A percentile compares a stretch with the other conserved stretches of the same genome.
Evolutionary conservation across 2,113 vertebrate genomes (phyloP).

Genomic region (Xenopus borealis): DNA sequence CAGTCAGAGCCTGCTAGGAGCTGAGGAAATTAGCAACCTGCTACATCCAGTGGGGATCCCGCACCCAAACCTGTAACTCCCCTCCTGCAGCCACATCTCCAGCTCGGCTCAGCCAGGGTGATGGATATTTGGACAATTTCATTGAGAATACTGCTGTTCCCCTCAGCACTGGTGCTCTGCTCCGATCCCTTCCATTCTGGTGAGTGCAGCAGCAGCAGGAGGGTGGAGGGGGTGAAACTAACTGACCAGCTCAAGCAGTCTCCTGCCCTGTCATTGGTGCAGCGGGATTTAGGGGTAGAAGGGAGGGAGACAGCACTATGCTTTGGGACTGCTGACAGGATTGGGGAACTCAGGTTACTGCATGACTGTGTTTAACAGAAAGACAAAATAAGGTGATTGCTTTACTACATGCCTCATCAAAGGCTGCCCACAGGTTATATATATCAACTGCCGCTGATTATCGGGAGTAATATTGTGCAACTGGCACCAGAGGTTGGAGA

Average conservation of each 20-base stretch:
- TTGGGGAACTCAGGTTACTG: slow-evolving; percentile 13
- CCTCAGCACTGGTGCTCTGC: slow-evolving; percentile 57
- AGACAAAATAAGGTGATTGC: too few relatives aligned
- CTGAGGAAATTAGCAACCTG: slow-evolving; percentile 44
- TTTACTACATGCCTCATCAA: not conserved
- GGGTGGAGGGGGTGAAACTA: slow-evolving; percentile 18
- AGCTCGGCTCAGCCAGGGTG: slow-evolving; percentile 25
- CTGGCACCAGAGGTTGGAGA: not conserved
- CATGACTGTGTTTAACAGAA: not conserved
- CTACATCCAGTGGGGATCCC: slow-evolving; percentile 20
- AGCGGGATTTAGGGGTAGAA: slow-evolving; percentile 15
- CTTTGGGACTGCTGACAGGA: slow-evolving; percentile 20
- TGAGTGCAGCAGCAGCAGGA: slow-evolving; percentile 51
- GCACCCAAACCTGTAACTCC: slow-evolving; percentile 24
- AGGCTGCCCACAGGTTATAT: not conserved
- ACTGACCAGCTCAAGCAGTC: slow-evolving; percentile 28
- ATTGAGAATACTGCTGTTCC: slow-evolving; percentile 60
- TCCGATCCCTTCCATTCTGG: slow-evolving; percentile 66
- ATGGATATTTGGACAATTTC: slow-evolving; percentile 66
- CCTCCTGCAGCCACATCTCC: not conserved
- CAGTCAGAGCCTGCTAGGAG: slow-evolving; percentile 39
- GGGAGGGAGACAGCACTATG: slow-evolving; percentile 21
- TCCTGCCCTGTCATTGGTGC: slow-evolving; percentile 43
- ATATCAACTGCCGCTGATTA: not conserved
- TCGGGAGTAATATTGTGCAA: not conserved